These are phyloP conservation scores for Eublepharis macularius DNA, from an alignment of 2,113 vertebrate species.

Conservation along the genomic window DNA sequence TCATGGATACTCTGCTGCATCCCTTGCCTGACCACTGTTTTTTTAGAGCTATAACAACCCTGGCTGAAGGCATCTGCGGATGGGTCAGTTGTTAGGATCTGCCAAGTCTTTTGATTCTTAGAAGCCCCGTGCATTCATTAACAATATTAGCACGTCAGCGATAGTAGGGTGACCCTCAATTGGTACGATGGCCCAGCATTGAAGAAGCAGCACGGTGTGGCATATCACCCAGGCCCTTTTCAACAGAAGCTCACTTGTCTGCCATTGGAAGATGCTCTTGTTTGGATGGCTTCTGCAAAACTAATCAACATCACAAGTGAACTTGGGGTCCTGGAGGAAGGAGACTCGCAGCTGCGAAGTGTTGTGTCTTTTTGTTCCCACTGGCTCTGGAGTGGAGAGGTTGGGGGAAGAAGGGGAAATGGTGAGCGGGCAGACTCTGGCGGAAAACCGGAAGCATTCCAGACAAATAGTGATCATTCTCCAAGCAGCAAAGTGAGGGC, in stretches of 20 bases:
- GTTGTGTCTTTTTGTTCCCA: not conserved
- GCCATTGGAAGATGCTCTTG: not conserved
- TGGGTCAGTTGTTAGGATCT: not conserved
- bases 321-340: not conserved
- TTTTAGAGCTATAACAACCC: not conserved
- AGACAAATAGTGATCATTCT: constrained; percentile 30
- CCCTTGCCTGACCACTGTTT: not conserved
- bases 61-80: not conserved
- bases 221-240: not conserved
- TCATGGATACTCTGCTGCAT: not conserved
- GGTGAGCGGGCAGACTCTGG: not conserved
- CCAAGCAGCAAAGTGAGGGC: not conserved
- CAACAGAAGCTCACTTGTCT: not conserved
- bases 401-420: not conserved
- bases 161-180: not conserved
- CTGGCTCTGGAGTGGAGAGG: not conserved
- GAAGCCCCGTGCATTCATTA: not conserved
- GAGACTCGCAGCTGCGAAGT: constrained; percentile 7
- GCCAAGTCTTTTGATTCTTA: not conserved
- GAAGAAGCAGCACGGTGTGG: not conserved
- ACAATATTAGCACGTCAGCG: constrained; percentile 1
- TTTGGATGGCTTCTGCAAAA: constrained; percentile 26
- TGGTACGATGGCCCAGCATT: not conserved
- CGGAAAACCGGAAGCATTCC: constrained; percentile 19
- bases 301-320: constrained; percentile 20